Base-by-base conservation (phyloP, 2,113 vertebrate species). In the Varanus salvator region DNA sequence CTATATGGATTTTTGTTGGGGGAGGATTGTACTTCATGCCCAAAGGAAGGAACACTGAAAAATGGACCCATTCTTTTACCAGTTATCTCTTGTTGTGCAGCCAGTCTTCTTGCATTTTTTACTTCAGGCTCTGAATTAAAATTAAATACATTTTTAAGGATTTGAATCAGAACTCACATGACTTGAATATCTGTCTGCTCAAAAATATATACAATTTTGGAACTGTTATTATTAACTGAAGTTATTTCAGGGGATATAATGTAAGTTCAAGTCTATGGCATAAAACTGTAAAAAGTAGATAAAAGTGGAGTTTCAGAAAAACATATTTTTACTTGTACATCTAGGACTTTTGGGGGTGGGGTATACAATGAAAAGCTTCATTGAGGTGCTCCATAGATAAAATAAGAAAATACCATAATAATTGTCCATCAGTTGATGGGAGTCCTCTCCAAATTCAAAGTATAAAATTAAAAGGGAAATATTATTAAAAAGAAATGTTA, bases 371-470 rank as follows among this genome's bases (percentile, higher is more conserved):
- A 29, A 31, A 89, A 93, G 86, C 75, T 83, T 87, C 60, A 68
- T 84, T 74, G 50, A 52, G 68, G 0, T 0, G 1, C 11, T 8
- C 54, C 93, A 90, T 76, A 60, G 80, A 83, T 76, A 17, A 69
- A 84, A 44, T 3, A 86, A 87, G 48, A 31, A 89, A 88, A 86
- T 88, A 90, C 80, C 27, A 69, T 91, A 92, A 95, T 92, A 93
- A 2, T 76, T 31, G 84, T 25, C 86, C 90, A 50, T 90, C 81
- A 85, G 82, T 92, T 86, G 7, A 64, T 66, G 19, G 77, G 50
- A n/a, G 44, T 74, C 48, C 9, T 19, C 64, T 90, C 88, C n/a
- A 86, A 29, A 52, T 52, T 89, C 31, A 84, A 3, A 80, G 23
- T 84, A 11, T 2, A 3, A 66, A 78, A 72, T 69, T 90, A 86